Evolutionary conservation across 2,888 invertebrate species (phyloP).

Genomic region (Tetragonula carbonaria): DNA sequence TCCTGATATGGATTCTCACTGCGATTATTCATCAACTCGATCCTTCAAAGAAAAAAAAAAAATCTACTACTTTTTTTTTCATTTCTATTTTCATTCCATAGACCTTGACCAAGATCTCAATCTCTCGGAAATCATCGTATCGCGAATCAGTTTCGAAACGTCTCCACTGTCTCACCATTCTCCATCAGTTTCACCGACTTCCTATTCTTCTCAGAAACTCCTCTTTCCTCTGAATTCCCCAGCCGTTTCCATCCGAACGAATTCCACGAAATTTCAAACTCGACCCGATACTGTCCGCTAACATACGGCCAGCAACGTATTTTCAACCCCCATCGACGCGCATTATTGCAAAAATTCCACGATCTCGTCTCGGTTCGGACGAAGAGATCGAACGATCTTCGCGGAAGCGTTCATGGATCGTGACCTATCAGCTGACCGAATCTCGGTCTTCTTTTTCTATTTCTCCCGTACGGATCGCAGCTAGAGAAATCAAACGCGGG

Average conservation of each 20-base stretch:
- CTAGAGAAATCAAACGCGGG: constrained; percentile 37
- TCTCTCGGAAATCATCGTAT: not conserved
- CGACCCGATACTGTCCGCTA: not conserved
- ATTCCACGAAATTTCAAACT: not conserved
- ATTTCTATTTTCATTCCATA: no score
- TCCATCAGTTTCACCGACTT: not conserved
- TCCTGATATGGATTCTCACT: no score
- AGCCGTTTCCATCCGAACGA: not conserved
- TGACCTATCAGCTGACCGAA: constrained; percentile 49
- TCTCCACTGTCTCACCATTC: not conserved
- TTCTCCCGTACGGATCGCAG: constrained; percentile 30
- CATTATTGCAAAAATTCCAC: constrained; percentile 17
- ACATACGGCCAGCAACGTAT: no score
- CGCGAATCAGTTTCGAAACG: not conserved
- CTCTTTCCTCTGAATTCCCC: not conserved
- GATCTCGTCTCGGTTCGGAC: not conserved
- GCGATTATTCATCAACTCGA: no score
- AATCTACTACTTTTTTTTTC: no score
- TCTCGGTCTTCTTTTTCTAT: constrained; percentile 50
- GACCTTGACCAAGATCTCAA: not conserved
- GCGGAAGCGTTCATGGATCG: constrained; percentile 19
- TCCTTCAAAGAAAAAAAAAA: no score
- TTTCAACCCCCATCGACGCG: no score
- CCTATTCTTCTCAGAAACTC: not conserved
- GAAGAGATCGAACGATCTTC: constrained; percentile 34